These are phyloP conservation scores for Pristionchus exspectatus DNA, from an alignment of 2,888 invertebrate species.

Conservation along the genomic window DNA sequence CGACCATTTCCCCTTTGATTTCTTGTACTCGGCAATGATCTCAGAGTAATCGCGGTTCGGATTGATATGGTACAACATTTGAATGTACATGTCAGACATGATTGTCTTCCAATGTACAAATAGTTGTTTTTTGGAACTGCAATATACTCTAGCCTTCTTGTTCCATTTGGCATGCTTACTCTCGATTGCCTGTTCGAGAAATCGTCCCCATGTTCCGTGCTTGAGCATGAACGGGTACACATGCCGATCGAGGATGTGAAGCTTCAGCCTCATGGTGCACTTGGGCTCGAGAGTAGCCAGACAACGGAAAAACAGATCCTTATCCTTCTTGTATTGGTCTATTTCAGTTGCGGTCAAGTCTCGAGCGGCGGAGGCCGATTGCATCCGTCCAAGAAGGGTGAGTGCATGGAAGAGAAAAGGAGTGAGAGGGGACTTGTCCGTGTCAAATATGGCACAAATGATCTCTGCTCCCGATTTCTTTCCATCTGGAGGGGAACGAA, in stretches of 20 bases:
- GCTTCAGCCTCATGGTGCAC: slow-evolving; percentile 10
- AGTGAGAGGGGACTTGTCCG: background rate
- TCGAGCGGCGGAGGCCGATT: background rate
- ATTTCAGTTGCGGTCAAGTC: slow-evolving; percentile 15
- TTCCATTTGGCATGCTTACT: slow-evolving; percentile 44
- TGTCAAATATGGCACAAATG: background rate
- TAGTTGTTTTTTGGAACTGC: background rate
- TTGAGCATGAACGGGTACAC: slow-evolving; percentile 40
- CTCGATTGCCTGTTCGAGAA: slow-evolving; percentile 9
- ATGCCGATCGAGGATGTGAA: slow-evolving; percentile 28
- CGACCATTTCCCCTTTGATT: background rate
- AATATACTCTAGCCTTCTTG: slow-evolving; percentile 36
- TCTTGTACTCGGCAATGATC: background rate
- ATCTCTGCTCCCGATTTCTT: background rate
- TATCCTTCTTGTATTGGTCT: background rate
- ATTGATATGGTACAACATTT: background rate
- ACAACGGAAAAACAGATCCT: background rate
- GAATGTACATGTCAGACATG: slow-evolving; percentile 17
- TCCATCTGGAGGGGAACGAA: background rate
- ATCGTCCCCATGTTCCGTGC: slow-evolving; percentile 27
- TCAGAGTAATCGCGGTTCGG: background rate
- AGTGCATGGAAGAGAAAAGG: background rate
- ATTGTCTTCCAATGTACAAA: slow-evolving; percentile 25
- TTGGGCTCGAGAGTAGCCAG: background rate
- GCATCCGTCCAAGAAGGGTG: background rate